These are phyloP conservation scores for Spisula subtruncata DNA, from an alignment of 2,888 invertebrate species.

Conservation along the genomic window DNA sequence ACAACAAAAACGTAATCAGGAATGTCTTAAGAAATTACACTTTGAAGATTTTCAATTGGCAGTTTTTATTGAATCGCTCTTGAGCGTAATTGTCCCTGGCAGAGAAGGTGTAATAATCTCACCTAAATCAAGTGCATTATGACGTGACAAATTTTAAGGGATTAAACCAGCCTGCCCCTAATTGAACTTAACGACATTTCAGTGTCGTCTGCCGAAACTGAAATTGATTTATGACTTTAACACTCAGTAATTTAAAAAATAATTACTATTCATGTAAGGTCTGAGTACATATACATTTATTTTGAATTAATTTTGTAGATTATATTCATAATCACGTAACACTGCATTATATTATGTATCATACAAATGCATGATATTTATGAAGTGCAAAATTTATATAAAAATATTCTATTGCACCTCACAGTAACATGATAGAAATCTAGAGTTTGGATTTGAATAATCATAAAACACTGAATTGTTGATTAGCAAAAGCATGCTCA, in stretches of 20 bases:
- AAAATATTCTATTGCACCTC: too few species aligned
- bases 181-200: conserved; percentile 22
- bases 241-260: background rate
- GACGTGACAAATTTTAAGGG: background rate
- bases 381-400: too few species aligned
- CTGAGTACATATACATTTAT: background rate
- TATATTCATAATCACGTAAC: background rate
- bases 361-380: too few species aligned
- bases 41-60: conserved; percentile 15
- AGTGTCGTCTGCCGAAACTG: background rate
- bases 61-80: background rate
- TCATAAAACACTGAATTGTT: too few species aligned
- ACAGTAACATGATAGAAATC: too few species aligned
- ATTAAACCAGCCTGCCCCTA: conserved; percentile 20
- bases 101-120: background rate
- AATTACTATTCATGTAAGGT: background rate
- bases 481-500: too few species aligned
- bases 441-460: too few species aligned
- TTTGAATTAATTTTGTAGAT: background rate
- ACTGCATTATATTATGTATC: too few species aligned
- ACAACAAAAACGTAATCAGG: conserved; percentile 13
- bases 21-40: conserved; percentile 15
- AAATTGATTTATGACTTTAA: conserved; percentile 10
- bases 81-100: background rate
- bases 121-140: background rate